phyloP scores from a whole-genome alignment of 2,113 vertebrate species.

The Microcebus jonahi region DNA sequence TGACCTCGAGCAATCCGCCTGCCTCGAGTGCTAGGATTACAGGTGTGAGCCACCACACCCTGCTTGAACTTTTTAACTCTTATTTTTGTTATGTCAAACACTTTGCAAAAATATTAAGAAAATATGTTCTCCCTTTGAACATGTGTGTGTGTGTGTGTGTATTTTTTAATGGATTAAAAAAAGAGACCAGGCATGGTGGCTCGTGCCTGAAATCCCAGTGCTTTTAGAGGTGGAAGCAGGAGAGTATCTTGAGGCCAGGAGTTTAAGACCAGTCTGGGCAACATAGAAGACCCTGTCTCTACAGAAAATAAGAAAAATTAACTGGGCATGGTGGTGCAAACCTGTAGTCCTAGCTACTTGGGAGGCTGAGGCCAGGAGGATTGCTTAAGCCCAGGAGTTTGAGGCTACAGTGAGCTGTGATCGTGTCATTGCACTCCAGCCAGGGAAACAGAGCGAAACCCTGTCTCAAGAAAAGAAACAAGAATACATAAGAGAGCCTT shows the following conservation, averaged over 20 bases:
- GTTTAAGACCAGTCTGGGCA: neutral
- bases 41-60: too few species aligned
- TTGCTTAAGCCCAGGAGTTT: neutral
- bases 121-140: neutral
- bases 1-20: too few species aligned
- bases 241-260: neutral
- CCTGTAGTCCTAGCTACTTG: neutral
- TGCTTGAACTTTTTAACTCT: neutral
- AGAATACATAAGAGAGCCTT: neutral
- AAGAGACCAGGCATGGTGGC: neutral
- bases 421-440: neutral
- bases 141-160: neutral
- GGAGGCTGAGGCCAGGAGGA: neutral
- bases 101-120: neutral
- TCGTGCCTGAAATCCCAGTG: neutral
- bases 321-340: neutral
- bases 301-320: neutral
- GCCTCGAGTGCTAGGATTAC: too few species aligned
- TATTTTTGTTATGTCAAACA: conserved; percentile 14
- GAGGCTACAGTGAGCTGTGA: neutral
- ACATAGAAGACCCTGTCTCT: neutral
- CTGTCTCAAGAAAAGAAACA: neutral
- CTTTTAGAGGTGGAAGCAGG: neutral
- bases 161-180: neutral
- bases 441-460: neutral